Evolutionary conservation across 2,888 invertebrate species (phyloP), one percentile per base, ranked within the genome.

Genomic region (Hydropsyche betteni): DNA sequence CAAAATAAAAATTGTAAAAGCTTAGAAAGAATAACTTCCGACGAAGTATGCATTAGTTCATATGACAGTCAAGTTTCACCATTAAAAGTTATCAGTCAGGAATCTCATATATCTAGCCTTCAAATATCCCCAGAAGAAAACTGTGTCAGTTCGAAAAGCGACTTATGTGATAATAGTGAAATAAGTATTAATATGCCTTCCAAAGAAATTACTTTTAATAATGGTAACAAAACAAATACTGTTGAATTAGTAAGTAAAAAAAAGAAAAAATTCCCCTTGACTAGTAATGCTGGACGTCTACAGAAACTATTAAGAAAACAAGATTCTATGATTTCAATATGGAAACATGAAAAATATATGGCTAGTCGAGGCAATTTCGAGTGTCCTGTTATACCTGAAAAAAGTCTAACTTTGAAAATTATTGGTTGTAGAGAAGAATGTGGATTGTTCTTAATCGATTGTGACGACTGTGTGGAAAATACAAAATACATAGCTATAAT

Each of bases 261-360:
- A 52, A 69, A 79, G 74, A 83, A 81, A 79, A 84, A 82, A 71
- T 87, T 85, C 78, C 88, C 86, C 81, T 88, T 87, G 80, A 85
- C 85, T 79, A 88, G 88, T 0, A 77, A 88, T 50, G 87, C 88
- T 36, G 81, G 82, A 77, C 83, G 87, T 52, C 80, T 89, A 24
- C 84, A 85, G 80, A 82, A 80, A 53, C 81, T 87, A 10, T 79
- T 89, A 77, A 86, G 85, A 82, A 86, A 86, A 81, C 87, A 87
- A 81, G 86, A 83, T 74, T 84, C 86, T 0, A 84, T 83, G 77
- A 77, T 86, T 73, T 85, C 85, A 44, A 83, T 89, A 73, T 89
- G 89, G 89, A 85, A 87, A 81, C 89, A 90, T 80, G 89, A 90
- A 81, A 82, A 83, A 76, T 89, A 83, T 82, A 82, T 87, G 78